Base-by-base conservation (phyloP, 1,140 invertebrate genomes). In the Diprion similis region DNA sequence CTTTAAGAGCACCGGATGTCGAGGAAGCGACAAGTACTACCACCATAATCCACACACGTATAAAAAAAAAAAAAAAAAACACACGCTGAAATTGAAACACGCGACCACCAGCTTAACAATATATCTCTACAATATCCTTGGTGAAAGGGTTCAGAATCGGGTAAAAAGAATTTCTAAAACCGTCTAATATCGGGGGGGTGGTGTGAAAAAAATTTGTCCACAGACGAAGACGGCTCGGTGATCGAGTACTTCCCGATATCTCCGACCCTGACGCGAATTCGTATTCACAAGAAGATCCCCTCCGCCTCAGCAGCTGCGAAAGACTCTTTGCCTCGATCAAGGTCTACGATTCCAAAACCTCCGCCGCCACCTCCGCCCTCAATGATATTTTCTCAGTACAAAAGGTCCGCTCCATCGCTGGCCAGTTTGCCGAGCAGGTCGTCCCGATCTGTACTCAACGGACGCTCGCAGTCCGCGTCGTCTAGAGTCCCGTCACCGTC, bases 161-260 rank as follows among this genome's bases (percentile, higher is more conserved):
- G 71, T 72, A 45, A 66, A 0, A 17, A 47, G 68, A 46, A 9
- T 37, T 70, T 17, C 17, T 17, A n/a, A 70, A 70, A 47, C 8
- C 37, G 51, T 59, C 51, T 59, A 59, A 59, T 59, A 17, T 59
- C 51, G 11, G 19, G 71, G 68, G 46, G 68, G 13, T 59, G 59
- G 18, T 59, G 45, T 70, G 45, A 70, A 70, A 19, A 68, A 70
- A 24, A 71, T 18, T 73, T 89, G 89, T 91, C 87, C 91, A 89
- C 92, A 92, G 92, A 92, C 89, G 90, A 92, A 80, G 92, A 92
- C 89, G 90, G 91, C 80, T 85, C 91, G 69, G 91, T 92, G 87
- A 91, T 95, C 78, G 93, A 95, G 88, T 95, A 94, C 86, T 94
- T 94, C 85, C 94, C 94, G 78, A 93, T 95, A 77, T 93, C 94